A percentile compares a stretch with the other conserved stretches of the same genome.
Conservation (phyloP, 2,888 invertebrate species). For the Nymphalis c-album region DNA sequence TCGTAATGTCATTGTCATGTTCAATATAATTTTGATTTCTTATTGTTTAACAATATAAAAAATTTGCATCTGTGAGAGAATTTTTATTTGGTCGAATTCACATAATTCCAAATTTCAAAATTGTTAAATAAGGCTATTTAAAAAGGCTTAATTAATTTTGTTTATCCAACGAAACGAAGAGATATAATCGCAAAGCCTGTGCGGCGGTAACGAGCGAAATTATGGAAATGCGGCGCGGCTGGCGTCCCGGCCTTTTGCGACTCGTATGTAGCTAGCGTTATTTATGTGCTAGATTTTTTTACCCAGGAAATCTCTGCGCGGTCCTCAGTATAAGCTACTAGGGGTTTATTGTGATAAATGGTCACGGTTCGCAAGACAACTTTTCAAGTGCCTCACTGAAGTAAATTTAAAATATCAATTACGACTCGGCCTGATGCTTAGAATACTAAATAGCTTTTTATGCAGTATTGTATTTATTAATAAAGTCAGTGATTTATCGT, state of each 20-base stretch:
- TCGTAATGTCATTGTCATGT: background rate
- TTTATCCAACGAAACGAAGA: conserved; percentile 52
- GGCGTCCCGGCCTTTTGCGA: conserved; percentile 26
- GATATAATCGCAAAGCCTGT: conserved; percentile 53
- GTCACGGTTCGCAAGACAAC: background rate
- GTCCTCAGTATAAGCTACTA: conserved; percentile 14
- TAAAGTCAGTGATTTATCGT: background rate
- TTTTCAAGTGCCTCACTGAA: conserved; percentile 12
- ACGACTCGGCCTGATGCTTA: background rate
- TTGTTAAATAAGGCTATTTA: conserved; percentile 26
- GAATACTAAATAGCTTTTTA: conserved; percentile 11
- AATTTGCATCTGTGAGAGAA: background rate
- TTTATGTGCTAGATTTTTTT: conserved; percentile 27
- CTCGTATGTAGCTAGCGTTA: conserved; percentile 18
- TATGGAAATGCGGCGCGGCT: conserved; percentile 62
- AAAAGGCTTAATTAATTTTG: conserved; percentile 55
- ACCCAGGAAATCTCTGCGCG: conserved; percentile 10
- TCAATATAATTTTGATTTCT: background rate
- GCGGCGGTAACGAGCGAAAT: conserved; percentile 65
- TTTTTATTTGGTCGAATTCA: conserved; percentile 17
- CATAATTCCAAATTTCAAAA: conserved; percentile 17
- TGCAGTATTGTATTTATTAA: conserved; percentile 8
- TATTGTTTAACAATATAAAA: background rate
- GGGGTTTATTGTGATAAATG: conserved; percentile 13
- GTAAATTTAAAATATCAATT: conserved; percentile 29